Conservation (phyloP, 2,888 invertebrate species). For the Chymomyza amoena region DNA sequence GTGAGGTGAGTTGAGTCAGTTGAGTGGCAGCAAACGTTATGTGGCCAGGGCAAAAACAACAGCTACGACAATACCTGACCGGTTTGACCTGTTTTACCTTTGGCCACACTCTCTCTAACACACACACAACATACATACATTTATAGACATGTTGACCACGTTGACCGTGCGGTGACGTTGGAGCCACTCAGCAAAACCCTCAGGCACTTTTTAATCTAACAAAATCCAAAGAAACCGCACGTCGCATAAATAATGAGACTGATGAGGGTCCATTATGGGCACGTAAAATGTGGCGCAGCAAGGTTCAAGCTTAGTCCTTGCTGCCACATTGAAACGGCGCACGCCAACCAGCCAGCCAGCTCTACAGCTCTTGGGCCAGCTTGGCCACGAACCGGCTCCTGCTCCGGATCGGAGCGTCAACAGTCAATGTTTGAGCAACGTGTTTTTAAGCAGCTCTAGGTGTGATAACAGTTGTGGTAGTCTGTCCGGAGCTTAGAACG, state of each 20-base stretch:
- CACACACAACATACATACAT: background rate
- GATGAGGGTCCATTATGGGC: conserved; percentile 75
- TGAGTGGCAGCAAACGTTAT: background rate
- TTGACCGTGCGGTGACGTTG: conserved; percentile 57
- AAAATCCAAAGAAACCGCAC: conserved; percentile 76
- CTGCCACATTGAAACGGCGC: background rate
- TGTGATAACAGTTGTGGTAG: conserved; percentile 69
- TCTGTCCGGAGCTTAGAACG: background rate
- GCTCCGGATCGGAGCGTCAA: conserved; percentile 31
- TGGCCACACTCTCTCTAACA: conserved; percentile 27
- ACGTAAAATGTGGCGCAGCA: conserved; percentile 48
- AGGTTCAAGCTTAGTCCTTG: background rate
- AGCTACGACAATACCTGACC: conserved; percentile 67
- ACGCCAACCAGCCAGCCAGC: background rate
- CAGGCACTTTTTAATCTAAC: conserved; percentile 74
- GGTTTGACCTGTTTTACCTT: conserved; percentile 64
- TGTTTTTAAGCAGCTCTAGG: conserved; percentile 67
- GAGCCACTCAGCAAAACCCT: conserved; percentile 69
- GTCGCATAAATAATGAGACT: conserved; percentile 74
- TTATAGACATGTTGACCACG: conserved; percentile 56
- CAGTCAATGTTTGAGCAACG: conserved; percentile 74
- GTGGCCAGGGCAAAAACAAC: conserved; percentile 19
- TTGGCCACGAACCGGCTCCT: background rate
- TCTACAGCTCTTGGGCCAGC: background rate
- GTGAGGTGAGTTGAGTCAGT: no score